phyloP scores from a whole-genome alignment of 2,797 vertebrate genomes.

The Trichosurus vulpecula region DNA sequence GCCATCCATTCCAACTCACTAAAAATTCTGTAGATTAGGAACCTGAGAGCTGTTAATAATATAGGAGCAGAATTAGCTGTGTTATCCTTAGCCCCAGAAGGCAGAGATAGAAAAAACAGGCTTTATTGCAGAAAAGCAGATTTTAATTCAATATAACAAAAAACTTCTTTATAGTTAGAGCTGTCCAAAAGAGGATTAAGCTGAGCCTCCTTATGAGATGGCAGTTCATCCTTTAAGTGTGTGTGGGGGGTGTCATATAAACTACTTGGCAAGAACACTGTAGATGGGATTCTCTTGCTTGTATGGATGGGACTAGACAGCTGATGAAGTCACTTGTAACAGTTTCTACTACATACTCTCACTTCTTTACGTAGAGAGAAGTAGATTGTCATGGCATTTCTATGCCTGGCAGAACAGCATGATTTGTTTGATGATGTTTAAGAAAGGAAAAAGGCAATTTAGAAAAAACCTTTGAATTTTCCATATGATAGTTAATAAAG shows the following conservation, averaged over 20 bases:
- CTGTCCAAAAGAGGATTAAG: not conserved
- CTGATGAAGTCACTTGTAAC: not conserved
- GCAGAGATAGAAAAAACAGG: not conserved
- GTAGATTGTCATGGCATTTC: not conserved
- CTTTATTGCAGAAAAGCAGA: not conserved
- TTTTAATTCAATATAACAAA: not conserved
- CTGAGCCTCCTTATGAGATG: not conserved
- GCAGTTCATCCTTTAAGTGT: not conserved
- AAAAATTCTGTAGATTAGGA: no score
- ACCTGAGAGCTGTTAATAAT: not conserved
- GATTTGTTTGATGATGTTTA: not conserved
- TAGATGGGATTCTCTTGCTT: not conserved
- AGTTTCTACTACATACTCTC: not conserved
- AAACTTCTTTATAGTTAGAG: not conserved
- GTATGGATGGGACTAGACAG: not conserved
- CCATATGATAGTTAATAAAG: no score
- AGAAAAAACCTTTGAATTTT: no score
- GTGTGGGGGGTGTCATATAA: not conserved
- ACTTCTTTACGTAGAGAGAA: not conserved
- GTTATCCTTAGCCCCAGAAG: not conserved
- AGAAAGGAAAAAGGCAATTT: not conserved
- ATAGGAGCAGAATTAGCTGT: not conserved
- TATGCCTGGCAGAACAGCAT: not conserved
- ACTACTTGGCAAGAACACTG: not conserved
- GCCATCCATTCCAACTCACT: not conserved